Conservation (phyloP, 2,797 vertebrate genomes). For the Chromis chromis region DNA sequence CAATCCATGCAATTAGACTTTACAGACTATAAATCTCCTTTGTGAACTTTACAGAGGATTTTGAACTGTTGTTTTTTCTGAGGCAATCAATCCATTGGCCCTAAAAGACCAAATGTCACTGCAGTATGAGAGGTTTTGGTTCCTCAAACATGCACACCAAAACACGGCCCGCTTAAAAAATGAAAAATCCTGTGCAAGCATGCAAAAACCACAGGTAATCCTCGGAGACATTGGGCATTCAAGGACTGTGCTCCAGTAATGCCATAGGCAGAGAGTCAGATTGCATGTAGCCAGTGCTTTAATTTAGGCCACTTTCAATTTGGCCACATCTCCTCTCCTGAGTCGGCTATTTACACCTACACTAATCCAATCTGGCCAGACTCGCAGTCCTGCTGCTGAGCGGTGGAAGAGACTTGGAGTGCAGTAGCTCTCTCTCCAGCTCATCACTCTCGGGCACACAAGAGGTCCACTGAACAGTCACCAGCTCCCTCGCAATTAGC, state of each 20-base stretch:
- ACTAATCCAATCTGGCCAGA: constrained; percentile 75
- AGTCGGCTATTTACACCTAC: constrained; percentile 68
- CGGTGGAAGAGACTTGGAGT: constrained; percentile 44
- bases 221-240: constrained; percentile 18
- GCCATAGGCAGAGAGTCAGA: constrained; percentile 35
- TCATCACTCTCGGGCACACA: constrained; percentile 53
- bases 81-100: constrained; percentile 37
- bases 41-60: constrained; percentile 41
- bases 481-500: constrained; percentile 62
- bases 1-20: constrained; percentile 62
- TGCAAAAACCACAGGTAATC: constrained; percentile 38
- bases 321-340: constrained; percentile 58
- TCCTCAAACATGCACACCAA: constrained; percentile 13
- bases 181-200: constrained; percentile 19
- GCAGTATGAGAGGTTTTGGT: constrained; percentile 35
- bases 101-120: constrained; percentile 43
- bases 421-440: constrained; percentile 36
- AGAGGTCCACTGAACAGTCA: constrained; percentile 46
- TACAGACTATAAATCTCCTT: constrained; percentile 56
- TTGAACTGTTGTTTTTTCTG: constrained; percentile 48
- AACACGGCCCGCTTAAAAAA: constrained; percentile 11
- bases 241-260: constrained; percentile 17
- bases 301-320: constrained; percentile 69
- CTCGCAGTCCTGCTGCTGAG: constrained; percentile 39
- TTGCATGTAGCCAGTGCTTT: constrained; percentile 62